Conservation (phyloP, 1,140 invertebrate genomes). For the Pentalonia nigronervosa region DNA sequence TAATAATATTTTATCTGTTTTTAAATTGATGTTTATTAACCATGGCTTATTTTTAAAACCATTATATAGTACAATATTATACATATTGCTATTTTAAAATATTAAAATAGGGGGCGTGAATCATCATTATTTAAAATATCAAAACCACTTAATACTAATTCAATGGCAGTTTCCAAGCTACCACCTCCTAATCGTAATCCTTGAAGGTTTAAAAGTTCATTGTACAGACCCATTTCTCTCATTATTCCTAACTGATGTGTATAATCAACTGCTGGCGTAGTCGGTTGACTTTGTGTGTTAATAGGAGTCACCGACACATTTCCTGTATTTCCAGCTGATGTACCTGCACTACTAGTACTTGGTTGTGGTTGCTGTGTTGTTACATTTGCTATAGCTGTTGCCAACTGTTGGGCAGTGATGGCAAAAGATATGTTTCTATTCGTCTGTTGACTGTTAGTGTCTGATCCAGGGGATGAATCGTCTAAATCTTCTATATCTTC, state of each 20-base stretch:
- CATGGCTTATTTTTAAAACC: background rate
- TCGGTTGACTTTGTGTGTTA: background rate
- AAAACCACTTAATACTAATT: slow-evolving; percentile 72
- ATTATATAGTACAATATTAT: background rate
- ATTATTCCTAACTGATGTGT: slow-evolving; percentile 80
- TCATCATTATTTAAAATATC: background rate
- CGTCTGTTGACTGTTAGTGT: background rate
- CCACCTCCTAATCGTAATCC: slow-evolving; percentile 83
- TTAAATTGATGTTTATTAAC: background rate
- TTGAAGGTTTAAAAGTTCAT: slow-evolving; percentile 84
- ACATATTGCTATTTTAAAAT: background rate
- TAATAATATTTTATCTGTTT: background rate
- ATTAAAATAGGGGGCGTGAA: background rate
- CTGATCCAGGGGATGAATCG: slow-evolving; percentile 26
- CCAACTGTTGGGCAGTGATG: slow-evolving; percentile 39
- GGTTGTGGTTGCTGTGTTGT: slow-evolving; percentile 1
- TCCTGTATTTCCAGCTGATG: slow-evolving; percentile 54
- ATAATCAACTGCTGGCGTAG: slow-evolving; percentile 50
- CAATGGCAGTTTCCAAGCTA: slow-evolving; percentile 87
- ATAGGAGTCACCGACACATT: slow-evolving; percentile 26
- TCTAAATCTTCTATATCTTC: slow-evolving; percentile 34
- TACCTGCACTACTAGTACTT: slow-evolving; percentile 39
- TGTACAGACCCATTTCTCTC: slow-evolving; percentile 84
- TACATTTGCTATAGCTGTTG: slow-evolving; percentile 38
- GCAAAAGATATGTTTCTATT: slow-evolving; percentile 2